Evolutionary conservation across 2,113 vertebrate species (phyloP).

Genomic region (Gymnarchus niloticus): DNA sequence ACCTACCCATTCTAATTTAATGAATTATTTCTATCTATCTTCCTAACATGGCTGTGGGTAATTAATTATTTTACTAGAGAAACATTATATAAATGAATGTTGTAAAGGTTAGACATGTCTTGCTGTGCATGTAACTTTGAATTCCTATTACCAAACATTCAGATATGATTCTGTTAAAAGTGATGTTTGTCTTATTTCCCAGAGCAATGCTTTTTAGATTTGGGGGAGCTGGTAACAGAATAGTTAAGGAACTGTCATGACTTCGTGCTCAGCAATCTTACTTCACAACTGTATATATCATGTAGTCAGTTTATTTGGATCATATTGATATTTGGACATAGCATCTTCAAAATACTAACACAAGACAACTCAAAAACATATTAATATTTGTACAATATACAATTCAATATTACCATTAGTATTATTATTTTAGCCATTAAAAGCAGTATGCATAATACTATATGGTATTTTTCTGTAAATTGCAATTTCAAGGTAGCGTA

Average conservation of each 20-base stretch:
- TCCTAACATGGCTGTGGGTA: background rate
- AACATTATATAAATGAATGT: background rate
- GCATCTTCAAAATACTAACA: background rate
- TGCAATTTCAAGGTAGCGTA: background rate
- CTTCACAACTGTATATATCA: too few species aligned
- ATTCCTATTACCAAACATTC: background rate
- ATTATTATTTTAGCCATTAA: background rate
- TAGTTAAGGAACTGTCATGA: too few species aligned
- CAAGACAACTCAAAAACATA: background rate
- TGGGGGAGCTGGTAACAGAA: too few species aligned
- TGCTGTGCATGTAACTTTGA: background rate
- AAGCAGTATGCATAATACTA: background rate
- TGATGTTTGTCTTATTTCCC: background rate
- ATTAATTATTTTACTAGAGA: background rate
- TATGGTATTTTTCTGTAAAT: background rate
- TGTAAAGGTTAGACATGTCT: background rate
- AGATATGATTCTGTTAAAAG: background rate
- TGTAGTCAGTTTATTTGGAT: too few species aligned
- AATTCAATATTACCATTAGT: too few species aligned
- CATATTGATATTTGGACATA: background rate
- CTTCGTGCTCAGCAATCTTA: too few species aligned
- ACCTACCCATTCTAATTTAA: background rate
- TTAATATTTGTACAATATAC: too few species aligned
- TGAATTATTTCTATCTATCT: background rate
- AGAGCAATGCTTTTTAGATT: background rate